Percentiles rank a stretch among this genome's conserved stretches.
These are phyloP conservation scores for Siphamia tubifer DNA, from an alignment of 2,113 vertebrate genomes.

Conservation along the genomic window DNA sequence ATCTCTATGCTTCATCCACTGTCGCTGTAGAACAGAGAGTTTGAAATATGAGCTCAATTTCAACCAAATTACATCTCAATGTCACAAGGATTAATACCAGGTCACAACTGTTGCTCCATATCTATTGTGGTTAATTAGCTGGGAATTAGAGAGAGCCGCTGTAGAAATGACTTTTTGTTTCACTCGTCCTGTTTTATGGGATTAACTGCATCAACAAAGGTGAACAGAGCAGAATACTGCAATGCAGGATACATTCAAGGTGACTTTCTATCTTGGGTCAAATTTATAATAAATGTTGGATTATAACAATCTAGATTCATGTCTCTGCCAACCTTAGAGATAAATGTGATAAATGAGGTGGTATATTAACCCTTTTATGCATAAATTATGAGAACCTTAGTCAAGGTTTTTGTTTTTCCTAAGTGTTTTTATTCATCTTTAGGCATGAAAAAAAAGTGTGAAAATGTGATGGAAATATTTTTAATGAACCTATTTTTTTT, in stretches of 20 bases:
- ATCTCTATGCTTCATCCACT: neutral
- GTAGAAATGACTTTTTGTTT: conserved; percentile 25
- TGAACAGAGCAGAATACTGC: conserved; percentile 31
- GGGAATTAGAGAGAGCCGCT: conserved; percentile 28
- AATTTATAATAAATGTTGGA: neutral
- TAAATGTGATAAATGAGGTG: too few species aligned
- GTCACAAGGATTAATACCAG: conserved; percentile 39
- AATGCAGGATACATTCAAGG: conserved; percentile 37
- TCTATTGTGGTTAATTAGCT: conserved; percentile 47
- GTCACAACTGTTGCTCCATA: conserved; percentile 42
- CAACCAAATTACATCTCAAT: conserved; percentile 29
- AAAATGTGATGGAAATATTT: too few species aligned
- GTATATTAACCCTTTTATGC: too few species aligned
- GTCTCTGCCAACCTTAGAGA: neutral
- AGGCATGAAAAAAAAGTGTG: too few species aligned
- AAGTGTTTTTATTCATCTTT: too few species aligned
- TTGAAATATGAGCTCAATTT: conserved; percentile 13
- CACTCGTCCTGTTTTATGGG: conserved; percentile 8
- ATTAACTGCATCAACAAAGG: conserved; percentile 29
- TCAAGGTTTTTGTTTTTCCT: too few species aligned
- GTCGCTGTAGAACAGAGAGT: neutral
- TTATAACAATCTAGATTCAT: too few species aligned
- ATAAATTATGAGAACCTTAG: too few species aligned
- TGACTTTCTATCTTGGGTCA: conserved; percentile 21
- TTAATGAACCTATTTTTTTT: too few species aligned